Evolutionary conservation across 2,797 vertebrate species (phyloP).

Genomic region (Balearica regulorum): DNA sequence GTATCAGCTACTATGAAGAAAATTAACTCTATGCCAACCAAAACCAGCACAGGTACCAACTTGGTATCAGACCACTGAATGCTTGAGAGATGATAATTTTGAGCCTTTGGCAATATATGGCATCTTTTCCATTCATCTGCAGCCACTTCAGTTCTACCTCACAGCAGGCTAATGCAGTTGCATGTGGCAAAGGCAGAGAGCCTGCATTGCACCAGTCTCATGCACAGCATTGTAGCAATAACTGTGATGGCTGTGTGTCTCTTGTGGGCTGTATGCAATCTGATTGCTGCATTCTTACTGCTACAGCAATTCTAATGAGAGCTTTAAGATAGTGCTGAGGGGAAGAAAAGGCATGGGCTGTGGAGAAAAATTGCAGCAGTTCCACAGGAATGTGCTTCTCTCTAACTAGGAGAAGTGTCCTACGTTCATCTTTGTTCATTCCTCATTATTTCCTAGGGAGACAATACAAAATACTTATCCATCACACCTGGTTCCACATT

Average conservation of each 20-base stretch:
- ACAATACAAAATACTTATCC: not conserved
- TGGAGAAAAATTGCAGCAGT: not conserved
- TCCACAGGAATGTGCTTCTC: not conserved
- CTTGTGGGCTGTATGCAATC: not conserved
- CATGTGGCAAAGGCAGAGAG: not conserved
- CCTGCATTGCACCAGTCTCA: fast-evolving
- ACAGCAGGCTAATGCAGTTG: not conserved
- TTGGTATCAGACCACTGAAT: not conserved
- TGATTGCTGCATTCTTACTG: not conserved
- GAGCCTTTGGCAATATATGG: not conserved
- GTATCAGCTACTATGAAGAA: too few species aligned
- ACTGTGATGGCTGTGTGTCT: not conserved
- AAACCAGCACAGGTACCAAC: not conserved
- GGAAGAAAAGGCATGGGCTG: not conserved
- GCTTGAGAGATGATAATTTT: not conserved
- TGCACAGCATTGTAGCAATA: not conserved
- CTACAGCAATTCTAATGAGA: not conserved
- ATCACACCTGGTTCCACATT: not conserved
- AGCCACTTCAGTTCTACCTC: not conserved
- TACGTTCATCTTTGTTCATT: not conserved
- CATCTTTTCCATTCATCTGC: not conserved
- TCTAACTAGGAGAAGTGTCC: not conserved
- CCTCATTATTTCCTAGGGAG: not conserved
- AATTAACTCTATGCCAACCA: too few species aligned
- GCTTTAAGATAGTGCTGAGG: not conserved